Evolutionary conservation across 2,797 vertebrate genomes (phyloP), one percentile per base, ranked within the genome.

Genomic region (Labeo calbasu): DNA sequence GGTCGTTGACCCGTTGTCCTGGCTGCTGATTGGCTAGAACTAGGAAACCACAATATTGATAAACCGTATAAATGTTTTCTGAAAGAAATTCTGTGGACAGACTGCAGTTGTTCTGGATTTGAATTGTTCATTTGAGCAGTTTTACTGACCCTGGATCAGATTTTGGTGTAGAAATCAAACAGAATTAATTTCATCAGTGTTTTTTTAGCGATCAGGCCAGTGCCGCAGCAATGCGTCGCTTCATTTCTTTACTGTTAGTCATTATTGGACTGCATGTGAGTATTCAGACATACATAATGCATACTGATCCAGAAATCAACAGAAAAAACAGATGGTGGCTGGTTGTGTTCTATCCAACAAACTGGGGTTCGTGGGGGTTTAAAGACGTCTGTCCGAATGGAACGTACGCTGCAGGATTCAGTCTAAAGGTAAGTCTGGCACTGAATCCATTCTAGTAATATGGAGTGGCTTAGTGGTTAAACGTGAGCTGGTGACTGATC

Each of bases 381-480:
- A 85, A 69, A 53, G 59, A 85, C 2, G 70, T 77, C 11, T 85
- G 79, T 61, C 84, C 84, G 13, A 14, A 2, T 2, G 72, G 72
- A 43, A 76, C 25, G 1, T 85, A 70, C 25, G 72, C 84, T 0
- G 71, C 63, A 11, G 84, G 84, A 0, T 85, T 85, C 40, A 85
- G 84, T 51, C 53, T 85, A 2, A 85, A 8, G 84, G 84, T 77
- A 17, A 68, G 57, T n/a, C 3, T 1, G 40, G 0, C 17, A 21
- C 3, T 69, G 66, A 55, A 55, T 55, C 19, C 3, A 55, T 55
- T 55, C 19, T 0, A 9, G 7, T 21, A 3, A 21, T 55, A 53
- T 53, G 15, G 6, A 5, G 53, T 21, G 53, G 17, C 17, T 53
- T 19, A 53, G 17, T 53, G 51, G 51, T 53, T 53, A 53, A 53